These are phyloP conservation scores for Melospiza melodia DNA, from an alignment of 2,113 vertebrate genomes.

Conservation along the genomic window DNA sequence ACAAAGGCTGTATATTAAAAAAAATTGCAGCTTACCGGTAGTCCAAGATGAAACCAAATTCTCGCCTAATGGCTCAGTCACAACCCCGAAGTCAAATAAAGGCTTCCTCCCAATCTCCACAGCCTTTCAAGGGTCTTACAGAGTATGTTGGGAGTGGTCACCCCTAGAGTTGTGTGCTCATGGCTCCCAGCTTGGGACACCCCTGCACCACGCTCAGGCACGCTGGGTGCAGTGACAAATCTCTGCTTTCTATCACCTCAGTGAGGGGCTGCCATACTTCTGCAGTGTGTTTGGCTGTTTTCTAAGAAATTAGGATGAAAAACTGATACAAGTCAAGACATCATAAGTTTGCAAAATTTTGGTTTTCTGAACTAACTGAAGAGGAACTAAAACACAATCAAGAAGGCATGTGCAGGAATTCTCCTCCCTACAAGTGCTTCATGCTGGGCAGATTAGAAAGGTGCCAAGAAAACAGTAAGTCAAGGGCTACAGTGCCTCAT, in stretches of 20 bases:
- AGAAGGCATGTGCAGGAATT: not conserved
- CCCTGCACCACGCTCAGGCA: not conserved
- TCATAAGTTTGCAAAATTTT: not conserved
- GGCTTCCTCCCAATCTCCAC: not conserved
- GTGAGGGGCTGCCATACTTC: not conserved
- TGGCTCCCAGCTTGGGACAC: not conserved
- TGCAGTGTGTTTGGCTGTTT: not conserved
- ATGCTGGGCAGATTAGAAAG: not conserved
- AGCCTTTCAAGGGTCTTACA: not conserved
- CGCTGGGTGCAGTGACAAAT: not conserved
- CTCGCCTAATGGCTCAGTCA: not conserved
- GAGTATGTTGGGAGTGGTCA: not conserved
- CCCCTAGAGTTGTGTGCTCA: not conserved
- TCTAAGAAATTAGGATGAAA: not conserved
- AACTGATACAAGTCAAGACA: not conserved
- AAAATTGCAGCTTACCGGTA: not conserved
- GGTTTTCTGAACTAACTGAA: not conserved
- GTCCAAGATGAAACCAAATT: not conserved
- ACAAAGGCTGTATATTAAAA: not conserved
- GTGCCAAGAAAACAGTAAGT: not conserved
- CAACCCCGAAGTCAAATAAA: not conserved
- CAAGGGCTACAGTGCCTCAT: not conserved
- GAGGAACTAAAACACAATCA: not conserved
- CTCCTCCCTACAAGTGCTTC: not conserved
- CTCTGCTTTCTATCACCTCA: not conserved